Conservation (phyloP, 2,888 invertebrate species). For the Carterocephalus palaemon region DNA sequence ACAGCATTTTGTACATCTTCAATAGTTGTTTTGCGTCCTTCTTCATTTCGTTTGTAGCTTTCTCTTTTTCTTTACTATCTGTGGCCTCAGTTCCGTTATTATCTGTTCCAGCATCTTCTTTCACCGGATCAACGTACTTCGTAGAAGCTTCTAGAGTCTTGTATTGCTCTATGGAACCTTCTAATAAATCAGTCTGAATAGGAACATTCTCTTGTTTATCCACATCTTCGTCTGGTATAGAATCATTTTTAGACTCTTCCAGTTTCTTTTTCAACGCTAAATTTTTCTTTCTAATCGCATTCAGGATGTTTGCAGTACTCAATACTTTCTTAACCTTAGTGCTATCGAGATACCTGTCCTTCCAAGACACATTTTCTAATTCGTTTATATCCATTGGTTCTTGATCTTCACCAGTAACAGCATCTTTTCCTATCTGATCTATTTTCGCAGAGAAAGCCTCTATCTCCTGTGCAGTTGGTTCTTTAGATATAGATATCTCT, state of each 20-base stretch:
- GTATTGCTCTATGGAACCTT: slow-evolving; percentile 79
- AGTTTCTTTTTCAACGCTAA: slow-evolving; percentile 65
- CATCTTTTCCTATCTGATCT: slow-evolving; percentile 62
- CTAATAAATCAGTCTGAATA: slow-evolving; percentile 38
- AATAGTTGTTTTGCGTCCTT: slow-evolving; percentile 68
- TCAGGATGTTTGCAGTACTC: slow-evolving; percentile 69
- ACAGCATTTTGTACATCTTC: slow-evolving; percentile 68
- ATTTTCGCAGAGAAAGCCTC: slow-evolving; percentile 69
- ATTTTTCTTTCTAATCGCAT: slow-evolving; percentile 80
- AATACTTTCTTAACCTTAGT: slow-evolving; percentile 79
- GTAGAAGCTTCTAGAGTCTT: slow-evolving; percentile 62
- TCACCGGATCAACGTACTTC: slow-evolving; percentile 57
- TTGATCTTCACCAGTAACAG: slow-evolving; percentile 47
- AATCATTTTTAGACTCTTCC: slow-evolving; percentile 44
- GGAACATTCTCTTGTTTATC: slow-evolving; percentile 31
- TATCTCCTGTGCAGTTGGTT: slow-evolving; percentile 67
- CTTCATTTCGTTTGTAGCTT: slow-evolving; percentile 47
- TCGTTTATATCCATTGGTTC: slow-evolving; percentile 23
- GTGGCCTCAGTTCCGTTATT: slow-evolving; percentile 26
- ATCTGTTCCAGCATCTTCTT: slow-evolving; percentile 33
- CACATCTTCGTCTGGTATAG: slow-evolving; percentile 34
- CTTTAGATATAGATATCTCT: slow-evolving; percentile 60
- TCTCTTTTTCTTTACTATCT: slow-evolving; percentile 27
- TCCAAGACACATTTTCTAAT: slow-evolving; percentile 67
- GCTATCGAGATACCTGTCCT: slow-evolving; percentile 79